Base-by-base conservation (phyloP, 2,797 vertebrate genomes). In the Antrozous pallidus region DNA sequence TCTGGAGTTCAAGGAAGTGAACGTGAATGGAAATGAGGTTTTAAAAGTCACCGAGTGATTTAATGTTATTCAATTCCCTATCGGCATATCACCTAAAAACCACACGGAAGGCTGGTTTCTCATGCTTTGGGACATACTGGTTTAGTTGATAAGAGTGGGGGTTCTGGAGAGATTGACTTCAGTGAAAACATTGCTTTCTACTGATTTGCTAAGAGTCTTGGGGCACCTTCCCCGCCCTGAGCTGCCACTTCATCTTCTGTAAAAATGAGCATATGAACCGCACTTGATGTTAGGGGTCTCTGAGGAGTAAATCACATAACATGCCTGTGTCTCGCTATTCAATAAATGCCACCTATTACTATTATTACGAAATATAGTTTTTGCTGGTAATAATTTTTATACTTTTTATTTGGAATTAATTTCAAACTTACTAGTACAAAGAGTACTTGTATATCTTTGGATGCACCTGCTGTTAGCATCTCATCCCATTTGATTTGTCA, bases 401-500 rank as follows among this genome's bases (percentile, higher is more conserved):
- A 38, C 1, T 67, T 71, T 73, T 54, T 26, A 87, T 54, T 65
- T 81, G 54, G 54, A 51, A 81, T 54, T 54, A 42, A 54, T 65
- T 73, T 85, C 73, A 56, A 63, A 65, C 24, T 79, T 79, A 85
- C 31, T 11, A n/a, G 31, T n/a, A 58, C 26, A 69, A 88, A 95
- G 74, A 87, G 40, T 13, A 73, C 24, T 33, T 1, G 3, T 17
- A 3, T 49, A 18, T 31, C 33, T 74, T 67, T 54, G 63, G 49
- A 45, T 1, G 61, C 63, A 67, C n/a, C 31, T 71, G 56, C 67
- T 28, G 6, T 26, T 10, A 65, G 31, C 42, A 33, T 51, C 36
- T 78, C 22, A 56, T 20, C 51, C 33, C 51, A 20, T 38, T 8
- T 88, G 40, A 73, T 40, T 16, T 20, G 47, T 18, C 69, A 20